Conservation (phyloP, 2,797 vertebrate species). For the Valencia hispanica region DNA sequence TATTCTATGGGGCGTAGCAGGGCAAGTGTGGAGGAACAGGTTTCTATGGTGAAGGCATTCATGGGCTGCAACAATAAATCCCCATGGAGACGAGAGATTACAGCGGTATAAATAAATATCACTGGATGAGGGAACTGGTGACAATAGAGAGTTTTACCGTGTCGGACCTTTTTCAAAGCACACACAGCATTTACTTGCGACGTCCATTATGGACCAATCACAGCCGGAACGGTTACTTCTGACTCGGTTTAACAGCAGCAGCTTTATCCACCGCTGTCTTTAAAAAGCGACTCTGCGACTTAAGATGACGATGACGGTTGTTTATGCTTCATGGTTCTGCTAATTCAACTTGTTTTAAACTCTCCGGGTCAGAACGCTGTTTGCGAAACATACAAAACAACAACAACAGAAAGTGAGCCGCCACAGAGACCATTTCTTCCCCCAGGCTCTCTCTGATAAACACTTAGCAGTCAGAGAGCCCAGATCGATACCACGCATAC, state of each 20-base stretch:
- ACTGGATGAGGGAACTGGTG: conserved; percentile 52
- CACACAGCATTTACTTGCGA: conserved; percentile 49
- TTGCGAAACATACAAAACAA: not conserved
- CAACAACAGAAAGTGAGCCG: not conserved
- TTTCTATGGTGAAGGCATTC: conserved; percentile 61
- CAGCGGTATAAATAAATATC: conserved; percentile 73
- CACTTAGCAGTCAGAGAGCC: not conserved
- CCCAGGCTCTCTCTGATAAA: not conserved
- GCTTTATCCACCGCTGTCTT: not conserved
- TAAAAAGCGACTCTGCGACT: not conserved
- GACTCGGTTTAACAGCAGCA: conserved; percentile 9
- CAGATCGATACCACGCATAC: not conserved
- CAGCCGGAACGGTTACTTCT: conserved; percentile 16
- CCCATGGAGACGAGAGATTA: conserved; percentile 76
- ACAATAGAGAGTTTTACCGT: conserved; percentile 72
- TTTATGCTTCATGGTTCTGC: not conserved
- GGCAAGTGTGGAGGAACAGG: conserved; percentile 24
- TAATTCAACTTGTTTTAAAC: not conserved
- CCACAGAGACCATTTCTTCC: not conserved
- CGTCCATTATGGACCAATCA: conserved; percentile 34
- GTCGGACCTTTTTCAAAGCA: conserved; percentile 61
- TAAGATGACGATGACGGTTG: not conserved
- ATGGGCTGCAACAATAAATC: conserved; percentile 70
- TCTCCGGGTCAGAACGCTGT: not conserved
- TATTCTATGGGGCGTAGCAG: conserved; percentile 1